phyloP scores from a whole-genome alignment of 2,888 invertebrate species.

The Diaperis boleti region DNA sequence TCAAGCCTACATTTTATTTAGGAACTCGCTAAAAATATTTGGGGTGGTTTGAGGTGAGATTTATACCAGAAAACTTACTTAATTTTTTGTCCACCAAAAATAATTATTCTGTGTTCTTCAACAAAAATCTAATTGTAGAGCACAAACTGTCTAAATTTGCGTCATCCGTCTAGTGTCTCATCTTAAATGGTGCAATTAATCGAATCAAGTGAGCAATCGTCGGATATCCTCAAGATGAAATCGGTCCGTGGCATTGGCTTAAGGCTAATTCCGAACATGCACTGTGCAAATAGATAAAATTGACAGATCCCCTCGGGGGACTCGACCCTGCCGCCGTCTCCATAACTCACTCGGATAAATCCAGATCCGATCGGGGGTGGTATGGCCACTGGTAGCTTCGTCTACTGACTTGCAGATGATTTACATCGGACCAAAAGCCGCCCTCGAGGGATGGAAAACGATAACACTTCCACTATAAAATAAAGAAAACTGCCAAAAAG shows the following conservation, averaged over 20 bases:
- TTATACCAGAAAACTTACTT: too few relatives aligned
- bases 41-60: too few relatives aligned
- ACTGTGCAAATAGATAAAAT: slow-evolving; percentile 47
- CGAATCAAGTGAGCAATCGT: slow-evolving; percentile 35
- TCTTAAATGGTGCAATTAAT: slow-evolving; percentile 39
- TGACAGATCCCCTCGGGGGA: slow-evolving; percentile 47
- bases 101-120: too few relatives aligned
- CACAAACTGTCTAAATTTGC: too few relatives aligned
- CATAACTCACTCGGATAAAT: slow-evolving; percentile 42
- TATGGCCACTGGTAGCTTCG: slow-evolving; percentile 13
- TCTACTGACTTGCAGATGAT: slow-evolving; percentile 28
- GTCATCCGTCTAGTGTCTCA: slow-evolving; percentile 6
- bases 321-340: slow-evolving; percentile 31
- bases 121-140: too few relatives aligned
- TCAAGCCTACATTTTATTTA: background rate
- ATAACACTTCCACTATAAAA: background rate
- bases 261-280: slow-evolving; percentile 46
- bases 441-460: slow-evolving; percentile 4
- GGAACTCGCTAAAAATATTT: background rate
- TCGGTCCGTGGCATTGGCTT: slow-evolving; percentile 23
- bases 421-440: slow-evolving; percentile 18
- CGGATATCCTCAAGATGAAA: slow-evolving; percentile 29
- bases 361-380: slow-evolving; percentile 27
- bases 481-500: background rate
- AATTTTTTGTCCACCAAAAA: too few relatives aligned